phyloP scores from a whole-genome alignment of 2,888 invertebrate genomes.

The Muschampia plurimacula region DNA sequence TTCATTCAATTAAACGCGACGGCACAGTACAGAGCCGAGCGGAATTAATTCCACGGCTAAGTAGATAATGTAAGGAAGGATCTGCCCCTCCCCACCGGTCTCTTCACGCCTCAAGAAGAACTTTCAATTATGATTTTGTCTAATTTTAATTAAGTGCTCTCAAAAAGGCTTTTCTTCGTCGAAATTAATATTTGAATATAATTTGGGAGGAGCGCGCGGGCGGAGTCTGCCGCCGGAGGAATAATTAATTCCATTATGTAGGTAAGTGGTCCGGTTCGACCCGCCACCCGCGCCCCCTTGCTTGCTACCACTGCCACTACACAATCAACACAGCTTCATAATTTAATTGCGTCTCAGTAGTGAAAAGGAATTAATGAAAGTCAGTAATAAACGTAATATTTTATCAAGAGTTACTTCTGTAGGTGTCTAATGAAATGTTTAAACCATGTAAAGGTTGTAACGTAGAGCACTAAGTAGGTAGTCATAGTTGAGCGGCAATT shows the following conservation, averaged over 20 bases:
- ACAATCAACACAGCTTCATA: conserved; percentile 36
- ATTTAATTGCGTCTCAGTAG: conserved; percentile 36
- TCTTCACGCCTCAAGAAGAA: conserved; percentile 85
- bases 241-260: conserved; percentile 84
- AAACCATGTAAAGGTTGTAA: conserved; percentile 5
- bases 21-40: conserved; percentile 63
- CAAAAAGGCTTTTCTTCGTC: conserved; percentile 84
- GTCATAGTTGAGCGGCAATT: conserved; percentile 58
- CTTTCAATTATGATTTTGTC: conserved; percentile 86
- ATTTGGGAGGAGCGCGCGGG: conserved; percentile 84
- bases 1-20: conserved; percentile 73
- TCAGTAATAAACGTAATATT: not conserved
- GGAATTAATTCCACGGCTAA: conserved; percentile 81
- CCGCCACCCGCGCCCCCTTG: conserved; percentile 46
- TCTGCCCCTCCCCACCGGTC: conserved; percentile 66
- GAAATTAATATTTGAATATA: conserved; percentile 86
- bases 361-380: conserved; percentile 15
- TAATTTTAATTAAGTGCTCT: conserved; percentile 86
- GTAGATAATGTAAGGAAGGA: conserved; percentile 81
- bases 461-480: conserved; percentile 20
- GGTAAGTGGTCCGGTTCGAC: conserved; percentile 73
- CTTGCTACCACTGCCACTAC: conserved; percentile 37
- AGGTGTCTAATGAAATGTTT: not conserved
- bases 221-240: conserved; percentile 83
- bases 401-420: not conserved